Evolutionary conservation across 1,140 invertebrate genomes (phyloP), one percentile per base, ranked within the genome.

Genomic region (Drosophila neocordata): DNA sequence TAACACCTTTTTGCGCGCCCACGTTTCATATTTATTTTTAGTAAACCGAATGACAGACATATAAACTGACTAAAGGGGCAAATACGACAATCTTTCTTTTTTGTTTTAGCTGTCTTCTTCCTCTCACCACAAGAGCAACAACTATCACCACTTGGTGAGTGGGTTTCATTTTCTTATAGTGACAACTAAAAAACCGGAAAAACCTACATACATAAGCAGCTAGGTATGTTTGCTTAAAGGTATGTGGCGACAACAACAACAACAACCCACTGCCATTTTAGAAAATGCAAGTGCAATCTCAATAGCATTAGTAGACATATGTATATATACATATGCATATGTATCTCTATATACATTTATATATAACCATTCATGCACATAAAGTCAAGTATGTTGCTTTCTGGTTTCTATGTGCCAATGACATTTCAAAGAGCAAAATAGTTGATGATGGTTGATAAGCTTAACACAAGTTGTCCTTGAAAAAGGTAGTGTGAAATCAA

Each of bases 1-100:
- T 73, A 88, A 87, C 83, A 87, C 83, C 83, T 87, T 83, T 74
- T 56, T 65, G 57, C 35, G 80, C 82, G 82, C 82, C 83, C 82
- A 87, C 82, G 71, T 87, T 75, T 87, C 56, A 62, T 59, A 53
- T 57, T 72, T 87, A 87, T 87, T 87, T 87, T 87, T 87, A 87
- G 82, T 76, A 55, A 52, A 56, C 31, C 48, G 13, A 52, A 52
- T 56, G 15, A 20, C 15, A 44, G 41, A 2, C 15, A 44, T 18
- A 56, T 15, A 51, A 57, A 37, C 62, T 65, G 58, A 44, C 8
- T 12, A 44, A 38, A 24, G 66, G 35, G 41, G 62, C 34, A 15
- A 72, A 38, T n/a, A 58, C 53, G 65, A 65, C 62, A 55, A 51
- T 65, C 73, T 66, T 57, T 66, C 41, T 24, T 53, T 51, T 73